These are phyloP conservation scores for Andrena bicolor DNA, from an alignment of 2,888 invertebrate genomes.

Conservation along the genomic window DNA sequence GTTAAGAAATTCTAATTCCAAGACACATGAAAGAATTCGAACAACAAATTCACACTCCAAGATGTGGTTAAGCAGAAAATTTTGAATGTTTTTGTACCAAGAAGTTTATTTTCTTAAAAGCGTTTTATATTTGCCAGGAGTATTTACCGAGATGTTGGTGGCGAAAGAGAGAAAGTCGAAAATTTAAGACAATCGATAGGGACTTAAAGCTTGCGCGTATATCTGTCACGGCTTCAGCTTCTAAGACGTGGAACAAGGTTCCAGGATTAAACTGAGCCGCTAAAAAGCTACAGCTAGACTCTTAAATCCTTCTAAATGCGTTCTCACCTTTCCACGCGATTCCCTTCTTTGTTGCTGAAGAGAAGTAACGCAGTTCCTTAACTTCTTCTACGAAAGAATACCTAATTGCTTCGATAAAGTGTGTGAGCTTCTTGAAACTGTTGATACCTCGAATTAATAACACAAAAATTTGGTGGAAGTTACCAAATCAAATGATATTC, in stretches of 20 bases:
- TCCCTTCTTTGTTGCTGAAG: neutral
- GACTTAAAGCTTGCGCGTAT: conserved; percentile 2
- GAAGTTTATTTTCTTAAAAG: neutral
- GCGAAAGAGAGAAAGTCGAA: neutral
- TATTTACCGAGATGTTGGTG: neutral
- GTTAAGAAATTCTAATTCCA: too few species aligned
- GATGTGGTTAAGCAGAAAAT: neutral
- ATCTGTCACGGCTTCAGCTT: neutral
- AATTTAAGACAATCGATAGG: conserved; percentile 13
- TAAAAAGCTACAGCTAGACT: conserved; percentile 17
- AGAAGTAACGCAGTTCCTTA: neutral
- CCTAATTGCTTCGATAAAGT: neutral
- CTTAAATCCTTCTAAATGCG: conserved; percentile 37
- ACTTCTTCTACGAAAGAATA: neutral
- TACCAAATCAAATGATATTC: too few species aligned
- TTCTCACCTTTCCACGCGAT: conserved; percentile 9
- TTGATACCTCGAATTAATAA: too few species aligned
- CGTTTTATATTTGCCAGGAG: neutral
- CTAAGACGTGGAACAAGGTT: conserved; percentile 9
- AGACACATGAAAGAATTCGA: neutral
- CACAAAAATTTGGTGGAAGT: too few species aligned
- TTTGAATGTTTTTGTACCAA: neutral
- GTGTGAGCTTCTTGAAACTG: neutral
- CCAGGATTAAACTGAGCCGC: conserved; percentile 26
- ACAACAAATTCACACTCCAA: neutral